Percentiles rank a stretch among this genome's conserved stretches.
Conservation (phyloP, 2,888 invertebrate species). For the Hofmannophila pseudospretella region DNA sequence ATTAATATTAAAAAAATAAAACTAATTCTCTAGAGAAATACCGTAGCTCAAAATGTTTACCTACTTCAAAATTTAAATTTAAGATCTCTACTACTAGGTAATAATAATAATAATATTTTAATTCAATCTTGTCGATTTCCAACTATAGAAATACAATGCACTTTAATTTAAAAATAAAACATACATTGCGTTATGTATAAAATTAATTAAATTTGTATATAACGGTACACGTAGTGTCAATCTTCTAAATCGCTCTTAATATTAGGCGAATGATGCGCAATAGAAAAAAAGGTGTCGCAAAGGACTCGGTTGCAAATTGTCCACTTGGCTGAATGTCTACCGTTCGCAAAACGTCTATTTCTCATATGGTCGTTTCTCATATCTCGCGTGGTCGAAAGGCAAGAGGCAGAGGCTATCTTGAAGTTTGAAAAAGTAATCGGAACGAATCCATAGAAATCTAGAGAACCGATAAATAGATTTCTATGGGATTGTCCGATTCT, state of each 20-base stretch:
- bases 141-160: conserved; percentile 24
- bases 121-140: conserved; percentile 34
- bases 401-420: no score
- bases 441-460: no score
- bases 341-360: no score
- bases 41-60: conserved; percentile 67
- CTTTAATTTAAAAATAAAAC: background rate
- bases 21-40: conserved; percentile 54
- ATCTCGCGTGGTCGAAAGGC: no score
- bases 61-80: conserved; percentile 52
- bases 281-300: no score
- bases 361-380: no score
- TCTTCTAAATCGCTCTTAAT: background rate
- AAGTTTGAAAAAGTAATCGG: no score
- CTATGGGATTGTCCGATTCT: no score
- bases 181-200: background rate
- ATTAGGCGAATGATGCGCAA: no score
- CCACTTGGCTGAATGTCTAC: no score
- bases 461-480: no score
- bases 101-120: conserved; percentile 30
- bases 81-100: conserved; percentile 51
- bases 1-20: conserved; percentile 37
- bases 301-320: background rate
- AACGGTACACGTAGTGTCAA: background rate
- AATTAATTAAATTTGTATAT: background rate